Evolutionary conservation across 2,888 invertebrate genomes (phyloP).

Genomic region (Scaptomyza polygonia): DNA sequence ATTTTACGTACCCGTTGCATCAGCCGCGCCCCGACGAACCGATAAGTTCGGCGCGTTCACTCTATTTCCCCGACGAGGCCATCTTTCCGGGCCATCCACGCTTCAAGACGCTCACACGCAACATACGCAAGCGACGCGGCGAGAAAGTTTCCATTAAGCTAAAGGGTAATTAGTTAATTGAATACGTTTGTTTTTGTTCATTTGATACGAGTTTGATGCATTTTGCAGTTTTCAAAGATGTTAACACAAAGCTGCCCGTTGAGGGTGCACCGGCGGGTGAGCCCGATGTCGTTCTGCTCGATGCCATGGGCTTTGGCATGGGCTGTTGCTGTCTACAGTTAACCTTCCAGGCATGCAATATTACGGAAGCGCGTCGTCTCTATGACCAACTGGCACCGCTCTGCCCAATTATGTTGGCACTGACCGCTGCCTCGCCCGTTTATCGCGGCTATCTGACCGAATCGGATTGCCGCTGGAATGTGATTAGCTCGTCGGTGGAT

Average conservation of each 20-base stretch:
- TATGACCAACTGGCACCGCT: constrained; percentile 99
- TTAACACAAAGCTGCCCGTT: constrained; percentile 93
- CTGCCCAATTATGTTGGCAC: constrained; percentile 98
- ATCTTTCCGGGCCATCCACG: constrained; percentile 98
- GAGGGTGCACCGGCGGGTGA: constrained; percentile 91
- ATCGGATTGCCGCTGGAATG: constrained; percentile 98
- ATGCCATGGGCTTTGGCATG: constrained; percentile 99
- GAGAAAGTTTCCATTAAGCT: constrained; percentile 98
- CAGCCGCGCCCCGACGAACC: constrained; percentile 88
- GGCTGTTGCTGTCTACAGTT: constrained; percentile 98
- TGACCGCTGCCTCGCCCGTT: constrained; percentile 98
- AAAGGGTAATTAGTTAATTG: constrained; percentile 89
- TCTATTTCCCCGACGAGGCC: constrained; percentile 97
- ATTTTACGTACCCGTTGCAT: constrained; percentile 92
- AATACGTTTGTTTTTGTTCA: no score
- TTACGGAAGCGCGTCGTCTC: constrained; percentile 96
- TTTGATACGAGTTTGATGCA: background rate
- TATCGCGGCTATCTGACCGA: constrained; percentile 97
- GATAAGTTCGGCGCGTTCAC: constrained; percentile 91
- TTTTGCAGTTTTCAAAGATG: constrained; percentile 92
- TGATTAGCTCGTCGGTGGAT: constrained; percentile 98
- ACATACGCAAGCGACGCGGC: constrained; percentile 95
- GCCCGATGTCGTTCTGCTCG: constrained; percentile 98
- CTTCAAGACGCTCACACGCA: constrained; percentile 95
- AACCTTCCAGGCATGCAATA: constrained; percentile 97